phyloP scores from a whole-genome alignment of 2,797 vertebrate genomes.

The Falco cherrug region DNA sequence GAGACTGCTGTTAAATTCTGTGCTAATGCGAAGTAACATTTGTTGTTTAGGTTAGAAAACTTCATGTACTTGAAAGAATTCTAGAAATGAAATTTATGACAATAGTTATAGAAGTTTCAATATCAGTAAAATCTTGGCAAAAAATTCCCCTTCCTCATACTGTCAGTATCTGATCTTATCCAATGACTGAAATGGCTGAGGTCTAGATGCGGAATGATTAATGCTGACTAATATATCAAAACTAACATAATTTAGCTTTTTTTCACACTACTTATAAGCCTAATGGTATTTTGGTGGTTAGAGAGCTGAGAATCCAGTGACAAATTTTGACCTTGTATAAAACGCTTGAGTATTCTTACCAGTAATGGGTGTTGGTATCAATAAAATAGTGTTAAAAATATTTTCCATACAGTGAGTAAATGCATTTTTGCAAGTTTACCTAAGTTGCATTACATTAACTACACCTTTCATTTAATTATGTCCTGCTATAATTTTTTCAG shows the following conservation, averaged over 20 bases:
- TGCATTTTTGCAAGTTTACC: not conserved
- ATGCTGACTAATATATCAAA: not conserved
- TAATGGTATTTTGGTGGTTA: not conserved
- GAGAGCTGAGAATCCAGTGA: not conserved
- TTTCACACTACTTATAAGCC: not conserved
- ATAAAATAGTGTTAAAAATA: not conserved
- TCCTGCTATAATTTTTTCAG: not conserved
- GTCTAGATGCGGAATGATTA: not conserved
- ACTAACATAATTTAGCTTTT: not conserved
- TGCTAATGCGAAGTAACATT: not conserved
- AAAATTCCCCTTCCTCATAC: not conserved
- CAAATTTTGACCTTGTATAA: not conserved
- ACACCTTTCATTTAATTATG: not conserved
- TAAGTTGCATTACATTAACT: not conserved
- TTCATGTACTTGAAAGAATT: not conserved
- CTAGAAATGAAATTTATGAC: not conserved
- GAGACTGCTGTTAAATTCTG: not conserved
- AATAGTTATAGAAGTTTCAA: not conserved
- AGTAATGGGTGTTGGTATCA: not conserved
- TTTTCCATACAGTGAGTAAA: not conserved
- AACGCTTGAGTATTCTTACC: not conserved
- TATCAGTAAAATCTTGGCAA: not conserved
- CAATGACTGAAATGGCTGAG: not conserved
- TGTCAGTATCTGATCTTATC: not conserved
- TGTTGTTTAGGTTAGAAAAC: not conserved